Evolutionary conservation across 2,797 vertebrate genomes (phyloP), one percentile per base, ranked within the genome.

Genomic region (Ptychobarbus kaznakovi): DNA sequence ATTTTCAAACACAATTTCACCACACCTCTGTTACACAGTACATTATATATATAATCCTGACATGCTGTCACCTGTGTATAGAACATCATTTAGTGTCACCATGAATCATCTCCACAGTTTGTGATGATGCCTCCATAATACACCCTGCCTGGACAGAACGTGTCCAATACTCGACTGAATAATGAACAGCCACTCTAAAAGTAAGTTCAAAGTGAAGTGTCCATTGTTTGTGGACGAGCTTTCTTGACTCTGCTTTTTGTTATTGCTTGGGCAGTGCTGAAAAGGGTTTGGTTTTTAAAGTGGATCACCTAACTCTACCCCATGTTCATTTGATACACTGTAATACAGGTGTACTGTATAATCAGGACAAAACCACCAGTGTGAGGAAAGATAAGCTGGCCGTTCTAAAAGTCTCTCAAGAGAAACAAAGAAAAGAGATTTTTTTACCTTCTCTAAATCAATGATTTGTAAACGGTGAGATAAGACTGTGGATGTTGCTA

Each of bases 291-390:
- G 16, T 70, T 78, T 83, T 74, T 75, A 73, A 80, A 83, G 70
- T 79, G 68, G 44, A 76, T 82, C 42, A 28, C 51, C 81, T 74
- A 72, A 49, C 44, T 35, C 72, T 56, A 53, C 51, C 86, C 65
- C 42, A 20, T 53, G 80, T 87, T 53, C 42, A 83, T 87, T 77
- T 86, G 87, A 90, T 87, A 88, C 82, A 85, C 80, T 87, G 85
- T 83, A 84, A 87, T 58, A 82, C 46, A 77, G 82, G 72, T 81
- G 61, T 86, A 91, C 83, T 90, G 66, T 89, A 83, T 69, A 70
- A 25, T 81, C 89, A 38, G 86, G 63, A 90, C 87, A 91, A 86
- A 87, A 85, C 63, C 73, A 74, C 83, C 91, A 83, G 68, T 87
- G 77, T 81, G 56, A 87, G 81, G 76, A 89, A 85, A 86, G 72